Base-by-base conservation (phyloP, 2,888 invertebrate genomes). In the Pachydiplax longipennis region DNA sequence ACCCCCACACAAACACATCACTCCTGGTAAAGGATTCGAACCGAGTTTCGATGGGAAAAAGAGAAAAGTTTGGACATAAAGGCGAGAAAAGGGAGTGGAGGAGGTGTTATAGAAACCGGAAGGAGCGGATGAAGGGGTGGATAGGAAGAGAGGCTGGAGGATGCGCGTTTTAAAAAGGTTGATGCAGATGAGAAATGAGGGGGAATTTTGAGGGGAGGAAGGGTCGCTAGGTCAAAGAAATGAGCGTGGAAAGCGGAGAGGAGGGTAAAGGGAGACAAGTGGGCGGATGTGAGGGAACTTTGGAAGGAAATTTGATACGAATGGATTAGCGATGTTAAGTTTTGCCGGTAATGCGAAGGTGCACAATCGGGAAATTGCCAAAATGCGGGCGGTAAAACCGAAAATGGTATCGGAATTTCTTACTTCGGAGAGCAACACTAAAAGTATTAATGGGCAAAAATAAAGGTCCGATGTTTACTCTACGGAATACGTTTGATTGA, bases 271-370 rank as follows among this genome's bases (percentile, higher is more conserved):
- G 31, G 48, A 83, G 82, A 48, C 31, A 83, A 83, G 83, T 31
- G 83, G 83, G 83, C 83, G 58, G 83, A 83, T 83, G 83, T 83
- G 53, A 58, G 53, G 83, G 31, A 18, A 44, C 15, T 35, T 35
- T 18, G 3, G 31, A 25, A 73, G 73, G 73, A 73, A 73, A 73
- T 31, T n/a, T 0, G 73, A 73, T 73, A 73, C 31, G 73, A 73
- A 25, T 10, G 31, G 73, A 73, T 73, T 73, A 73, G 73, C 13
- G 31, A 73, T 2, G 65, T 6, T 6, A 22, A 65, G 22, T n/a
- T 44, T 4, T 44, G 44, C 44, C 18, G 18, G 53, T 13, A 53
- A 18, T 18, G 18, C 18, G 53, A 53, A 53, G 53, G 53, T 18
- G 53, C 15, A 18, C 3, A 8, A 18, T 53, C 8, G 18, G 53